Evolutionary conservation across 2,888 invertebrate genomes (phyloP).

Genomic region (Xestia rhomboidea): DNA sequence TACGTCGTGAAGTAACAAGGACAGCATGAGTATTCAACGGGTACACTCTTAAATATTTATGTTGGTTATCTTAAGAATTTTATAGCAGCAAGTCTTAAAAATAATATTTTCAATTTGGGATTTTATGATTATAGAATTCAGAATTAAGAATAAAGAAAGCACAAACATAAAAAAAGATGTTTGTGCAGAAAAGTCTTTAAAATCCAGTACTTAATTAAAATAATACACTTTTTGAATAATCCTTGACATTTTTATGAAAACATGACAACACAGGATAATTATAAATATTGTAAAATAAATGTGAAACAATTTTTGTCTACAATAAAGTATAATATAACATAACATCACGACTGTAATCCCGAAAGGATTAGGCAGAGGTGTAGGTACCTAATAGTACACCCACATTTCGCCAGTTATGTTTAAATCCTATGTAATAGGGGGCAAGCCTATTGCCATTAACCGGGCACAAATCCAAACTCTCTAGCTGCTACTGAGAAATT

Average conservation of each 20-base stretch:
- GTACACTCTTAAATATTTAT: background rate
- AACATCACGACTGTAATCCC: too few species aligned
- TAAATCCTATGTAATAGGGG: too few species aligned
- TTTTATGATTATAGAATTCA: slow-evolving; percentile 8
- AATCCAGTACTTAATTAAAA: background rate
- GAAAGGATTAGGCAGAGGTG: too few species aligned
- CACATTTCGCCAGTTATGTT: too few species aligned
- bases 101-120: background rate
- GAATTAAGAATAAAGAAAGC: background rate
- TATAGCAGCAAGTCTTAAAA: background rate
- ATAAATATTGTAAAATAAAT: too few species aligned
- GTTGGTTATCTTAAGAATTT: background rate
- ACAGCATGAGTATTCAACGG: background rate
- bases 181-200: background rate
- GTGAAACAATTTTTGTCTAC: too few species aligned
- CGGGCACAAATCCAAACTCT: too few species aligned
- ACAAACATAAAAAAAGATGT: background rate
- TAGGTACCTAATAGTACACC: too few species aligned
- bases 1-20: background rate
- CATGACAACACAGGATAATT: too few species aligned
- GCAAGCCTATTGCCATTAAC: too few species aligned
- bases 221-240: background rate
- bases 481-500: too few species aligned
- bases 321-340: too few species aligned
- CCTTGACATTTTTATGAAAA: background rate